Percentiles rank a stretch among this genome's conserved stretches.
These are phyloP conservation scores for Stictonetta naevosa DNA, from an alignment of 2,113 vertebrate genomes.

Conservation along the genomic window DNA sequence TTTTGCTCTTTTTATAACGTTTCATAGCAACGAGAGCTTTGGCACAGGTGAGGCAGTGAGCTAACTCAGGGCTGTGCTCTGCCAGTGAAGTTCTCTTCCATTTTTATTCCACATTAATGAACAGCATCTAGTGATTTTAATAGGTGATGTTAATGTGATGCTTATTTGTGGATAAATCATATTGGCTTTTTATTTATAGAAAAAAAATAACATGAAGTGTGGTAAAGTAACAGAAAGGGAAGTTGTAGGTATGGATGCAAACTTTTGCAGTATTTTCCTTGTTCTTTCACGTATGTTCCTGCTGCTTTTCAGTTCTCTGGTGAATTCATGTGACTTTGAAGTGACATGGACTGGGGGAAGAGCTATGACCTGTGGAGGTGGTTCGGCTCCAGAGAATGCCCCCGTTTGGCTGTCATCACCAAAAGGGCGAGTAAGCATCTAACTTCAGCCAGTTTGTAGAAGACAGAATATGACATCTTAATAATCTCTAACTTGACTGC, in stretches of 20 bases:
- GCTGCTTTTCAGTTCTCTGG: not conserved
- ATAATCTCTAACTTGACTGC: not conserved
- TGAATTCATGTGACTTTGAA: not conserved
- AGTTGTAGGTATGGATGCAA: not conserved
- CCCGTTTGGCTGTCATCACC: not conserved
- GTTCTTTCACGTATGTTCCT: not conserved
- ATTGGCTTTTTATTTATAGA: not conserved
- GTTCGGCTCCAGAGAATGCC: not conserved
- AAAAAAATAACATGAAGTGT: not conserved
- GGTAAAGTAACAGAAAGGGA: not conserved
- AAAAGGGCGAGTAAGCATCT: not conserved
- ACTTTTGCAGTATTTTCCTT: not conserved
- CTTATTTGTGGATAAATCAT: not conserved
- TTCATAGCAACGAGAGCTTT: constrained; percentile 37
- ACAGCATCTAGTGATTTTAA: not conserved
- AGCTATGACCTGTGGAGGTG: not conserved
- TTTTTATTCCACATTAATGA: not conserved
- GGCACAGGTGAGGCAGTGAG: constrained; percentile 16
- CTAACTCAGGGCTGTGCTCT: constrained; percentile 31
- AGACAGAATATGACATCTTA: not conserved
- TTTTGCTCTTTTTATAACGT: not conserved
- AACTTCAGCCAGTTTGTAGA: not conserved
- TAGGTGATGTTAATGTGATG: not conserved
- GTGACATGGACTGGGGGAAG: not conserved
- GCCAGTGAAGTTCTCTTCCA: not conserved